These are phyloP conservation scores for Timema cristinae DNA, from an alignment of 2,888 invertebrate species.

Conservation along the genomic window DNA sequence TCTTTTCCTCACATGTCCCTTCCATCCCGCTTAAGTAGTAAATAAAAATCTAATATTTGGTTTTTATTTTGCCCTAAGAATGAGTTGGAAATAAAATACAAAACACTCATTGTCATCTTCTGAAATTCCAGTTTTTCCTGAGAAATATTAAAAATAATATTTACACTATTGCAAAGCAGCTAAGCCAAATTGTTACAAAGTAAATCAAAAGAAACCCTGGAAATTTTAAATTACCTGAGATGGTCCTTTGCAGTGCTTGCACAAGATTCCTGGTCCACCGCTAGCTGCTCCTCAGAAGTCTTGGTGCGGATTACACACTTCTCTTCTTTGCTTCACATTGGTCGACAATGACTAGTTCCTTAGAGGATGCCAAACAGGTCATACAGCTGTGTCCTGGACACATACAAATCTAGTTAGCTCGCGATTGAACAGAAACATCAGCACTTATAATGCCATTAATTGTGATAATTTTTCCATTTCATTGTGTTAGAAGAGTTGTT, in stretches of 20 bases:
- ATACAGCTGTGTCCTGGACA: slow-evolving; percentile 49
- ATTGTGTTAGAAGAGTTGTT: no score
- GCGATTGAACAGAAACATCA: no score
- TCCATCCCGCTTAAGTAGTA: no score
- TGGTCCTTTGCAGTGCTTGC: slow-evolving; percentile 54
- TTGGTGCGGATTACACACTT: slow-evolving; percentile 42
- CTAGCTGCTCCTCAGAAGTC: slow-evolving; percentile 45
- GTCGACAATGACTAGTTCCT: slow-evolving; percentile 46
- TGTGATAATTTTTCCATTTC: no score
- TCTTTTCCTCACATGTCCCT: no score
- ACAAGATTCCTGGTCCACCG: slow-evolving; percentile 52
- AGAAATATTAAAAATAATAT: background rate
- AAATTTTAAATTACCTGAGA: slow-evolving; percentile 38
- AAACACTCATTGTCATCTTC: background rate
- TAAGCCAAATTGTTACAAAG: background rate
- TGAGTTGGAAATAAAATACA: background rate
- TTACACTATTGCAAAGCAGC: background rate
- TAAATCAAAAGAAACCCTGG: background rate
- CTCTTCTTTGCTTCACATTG: slow-evolving; percentile 46
- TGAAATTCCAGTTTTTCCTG: background rate
- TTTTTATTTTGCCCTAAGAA: background rate
- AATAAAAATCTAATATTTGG: background rate
- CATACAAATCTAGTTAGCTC: background rate
- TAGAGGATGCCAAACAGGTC: slow-evolving; percentile 44
- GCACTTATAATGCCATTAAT: no score